Evolutionary conservation across 2,113 vertebrate species (phyloP).

Genomic region (Syrrhaptes paradoxus): DNA sequence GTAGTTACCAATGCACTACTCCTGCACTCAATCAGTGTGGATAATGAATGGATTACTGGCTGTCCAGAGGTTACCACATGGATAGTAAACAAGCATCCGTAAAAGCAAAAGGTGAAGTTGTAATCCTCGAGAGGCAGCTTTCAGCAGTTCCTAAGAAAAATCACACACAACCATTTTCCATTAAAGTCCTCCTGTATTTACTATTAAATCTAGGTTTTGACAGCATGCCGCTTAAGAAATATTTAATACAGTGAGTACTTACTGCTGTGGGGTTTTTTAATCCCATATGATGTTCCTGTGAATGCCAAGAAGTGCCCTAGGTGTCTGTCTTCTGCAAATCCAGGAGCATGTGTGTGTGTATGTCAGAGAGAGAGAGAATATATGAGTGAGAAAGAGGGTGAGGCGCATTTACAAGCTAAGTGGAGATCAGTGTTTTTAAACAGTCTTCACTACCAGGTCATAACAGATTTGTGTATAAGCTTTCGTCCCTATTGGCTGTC

Average conservation of each 20-base stretch:
- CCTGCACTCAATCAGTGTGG: background rate
- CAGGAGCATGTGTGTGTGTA: background rate
- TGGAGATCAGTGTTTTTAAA: constrained; percentile 61
- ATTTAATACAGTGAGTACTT: constrained; percentile 57
- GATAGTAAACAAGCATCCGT: constrained; percentile 19
- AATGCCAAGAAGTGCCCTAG: constrained; percentile 42
- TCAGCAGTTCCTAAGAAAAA: constrained; percentile 42
- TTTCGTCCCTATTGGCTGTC: constrained; percentile 46
- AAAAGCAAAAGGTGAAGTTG: constrained; percentile 36
- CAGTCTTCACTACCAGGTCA: constrained; percentile 45
- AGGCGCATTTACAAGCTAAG: constrained; percentile 52
- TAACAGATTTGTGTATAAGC: constrained; percentile 3
- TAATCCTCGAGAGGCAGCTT: constrained; percentile 19
- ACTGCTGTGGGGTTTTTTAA: constrained; percentile 46
- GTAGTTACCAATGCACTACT: background rate
- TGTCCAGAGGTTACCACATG: constrained; percentile 27
- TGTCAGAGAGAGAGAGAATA: background rate
- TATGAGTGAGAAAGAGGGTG: constrained; percentile 27
- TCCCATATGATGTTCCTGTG: constrained; percentile 27
- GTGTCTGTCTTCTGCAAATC: constrained; percentile 49
- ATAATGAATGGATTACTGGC: constrained; percentile 19
- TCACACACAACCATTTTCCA: constrained; percentile 12
- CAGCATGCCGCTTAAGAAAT: constrained; percentile 47
- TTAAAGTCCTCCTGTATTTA: background rate
- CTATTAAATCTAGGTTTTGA: constrained; percentile 22